Evolutionary conservation across 2,888 invertebrate genomes (phyloP), one percentile per base, ranked within the genome.

Genomic region (Orchesella flavescens): DNA sequence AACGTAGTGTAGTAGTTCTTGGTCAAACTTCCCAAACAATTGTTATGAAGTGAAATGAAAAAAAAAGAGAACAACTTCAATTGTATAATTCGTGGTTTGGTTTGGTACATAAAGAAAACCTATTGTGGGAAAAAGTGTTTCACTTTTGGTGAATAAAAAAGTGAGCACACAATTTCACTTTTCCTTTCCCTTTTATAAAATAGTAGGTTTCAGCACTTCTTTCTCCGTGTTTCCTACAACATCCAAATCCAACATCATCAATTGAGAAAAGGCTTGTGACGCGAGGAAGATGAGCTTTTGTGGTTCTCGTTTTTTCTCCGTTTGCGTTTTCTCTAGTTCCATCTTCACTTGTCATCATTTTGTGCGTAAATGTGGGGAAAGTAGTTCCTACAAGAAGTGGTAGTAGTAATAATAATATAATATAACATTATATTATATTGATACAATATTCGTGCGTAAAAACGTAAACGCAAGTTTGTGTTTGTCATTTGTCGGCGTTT

Each of bases 1-100:
- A n/a, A n/a, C n/a, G n/a, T n/a, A n/a, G n/a, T n/a, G n/a, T n/a
- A n/a, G 49, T 49, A 15, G 2, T 49, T 15, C 10, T 49, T 49
- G 12, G 49, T 49, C n/a, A n/a, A 49, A 49, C 49, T 49, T 12
- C 49, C n/a, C 15, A 49, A 49, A 49, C 49, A 34, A 34, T 34
- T 34, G 34, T 49, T 49, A 24, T 23, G 23, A 61, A 61, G 24
- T 61, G 19, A 61, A 19, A 61, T 24, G 61, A n/a, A 61, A 24
- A 61, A 61, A 61, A 24, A 61, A 23, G 61, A 61, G 24, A 61
- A 61, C 24, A 61, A 24, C 61, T 61, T 24, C 13, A 17, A 61
- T 61, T 24, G 24, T 61, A 61, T 61, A 61, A 57, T 57, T 53
- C n/a, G 13, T 53, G 53, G n/a, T 3, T n/a, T 3, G 3, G 17